Evolutionary conservation across 2,113 vertebrate species (phyloP), one percentile per base, ranked within the genome.

Genomic region (Propithecus coquereli): DNA sequence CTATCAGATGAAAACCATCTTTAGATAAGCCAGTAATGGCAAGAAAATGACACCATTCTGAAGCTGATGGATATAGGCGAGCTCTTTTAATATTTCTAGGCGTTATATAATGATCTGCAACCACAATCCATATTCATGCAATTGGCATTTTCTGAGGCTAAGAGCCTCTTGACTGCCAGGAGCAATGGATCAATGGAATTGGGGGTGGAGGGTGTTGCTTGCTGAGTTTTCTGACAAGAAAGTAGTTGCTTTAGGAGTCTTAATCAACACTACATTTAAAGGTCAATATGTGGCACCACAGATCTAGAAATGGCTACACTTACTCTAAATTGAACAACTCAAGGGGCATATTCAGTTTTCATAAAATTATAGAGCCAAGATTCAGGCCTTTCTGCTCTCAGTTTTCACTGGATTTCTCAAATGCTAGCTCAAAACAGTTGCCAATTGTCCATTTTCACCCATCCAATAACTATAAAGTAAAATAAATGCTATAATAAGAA

Each of bases 141-240:
- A 10, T 66, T 94, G 40, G 37, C 14, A 13, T 47, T 92, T 20
- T 10, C n/a, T 74, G 68, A n/a, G 8, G 11, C 89, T 92, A 95
- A 4, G 14, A 96, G 76, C 80, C 83, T 57, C 65, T 94, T 16
- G 32, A 22, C 32, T 90, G n/a, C 50, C 71, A 54, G 40, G 74
- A 94, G 1, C n/a, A 77, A 50, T 59, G 79, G 32, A 10, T 93
- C n/a, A n/a, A 74, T n/a, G 57, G 17, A 54, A 45, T 40, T 52
- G 27, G 9, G 66, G 63, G 50, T 22, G 17, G 54, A 6, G 2
- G 54, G 54, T 2, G 11, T 10, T 76, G 34, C 61, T 30, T 66
- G 16, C 25, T 96, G 87, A 93, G 84, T 80, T 87, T 89, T 85
- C 81, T 91, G 95, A 43, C 30, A 47, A 76, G 23, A 81, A 52